Evolutionary conservation across 1,140 invertebrate genomes (phyloP).

Genomic region (Bactericera cockerelli): DNA sequence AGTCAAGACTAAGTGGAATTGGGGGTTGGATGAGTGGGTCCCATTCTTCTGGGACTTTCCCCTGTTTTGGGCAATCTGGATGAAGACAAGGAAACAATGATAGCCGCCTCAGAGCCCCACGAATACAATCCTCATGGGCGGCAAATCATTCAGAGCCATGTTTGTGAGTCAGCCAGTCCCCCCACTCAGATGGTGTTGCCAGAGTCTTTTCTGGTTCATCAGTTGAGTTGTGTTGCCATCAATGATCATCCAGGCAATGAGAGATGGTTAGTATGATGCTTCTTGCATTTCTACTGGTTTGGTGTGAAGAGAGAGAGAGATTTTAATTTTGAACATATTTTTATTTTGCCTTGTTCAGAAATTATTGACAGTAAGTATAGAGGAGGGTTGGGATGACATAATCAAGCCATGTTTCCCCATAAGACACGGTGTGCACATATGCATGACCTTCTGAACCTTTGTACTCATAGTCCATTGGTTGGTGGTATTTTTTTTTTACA

Average conservation of each 20-base stretch:
- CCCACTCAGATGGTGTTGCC: conserved; percentile 30
- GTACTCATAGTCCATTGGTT: too few relatives aligned
- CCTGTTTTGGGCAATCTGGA: conserved; percentile 24
- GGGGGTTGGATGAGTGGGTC: not conserved
- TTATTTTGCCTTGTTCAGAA: too few relatives aligned
- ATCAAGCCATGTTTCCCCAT: too few relatives aligned
- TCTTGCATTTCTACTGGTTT: too few relatives aligned
- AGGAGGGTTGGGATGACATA: too few relatives aligned
- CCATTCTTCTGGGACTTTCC: not conserved
- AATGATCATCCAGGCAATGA: conserved; percentile 34
- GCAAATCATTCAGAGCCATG: conserved; percentile 59
- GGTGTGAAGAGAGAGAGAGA: too few relatives aligned
- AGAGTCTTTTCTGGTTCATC: conserved; percentile 47
- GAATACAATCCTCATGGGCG: conserved; percentile 79
- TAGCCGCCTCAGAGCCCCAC: conserved; percentile 65
- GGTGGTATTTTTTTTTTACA: too few relatives aligned
- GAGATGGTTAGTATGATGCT: not conserved
- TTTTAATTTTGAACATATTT: too few relatives aligned
- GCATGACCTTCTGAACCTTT: too few relatives aligned
- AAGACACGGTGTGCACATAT: too few relatives aligned
- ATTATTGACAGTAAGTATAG: too few relatives aligned
- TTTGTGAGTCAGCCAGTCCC: conserved; percentile 36
- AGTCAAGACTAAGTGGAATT: too few relatives aligned
- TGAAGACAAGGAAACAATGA: conserved; percentile 44
- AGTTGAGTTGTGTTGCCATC: conserved; percentile 54